Evolutionary conservation across 2,113 vertebrate genomes (phyloP).

Genomic region (Sylvilagus bachmani): DNA sequence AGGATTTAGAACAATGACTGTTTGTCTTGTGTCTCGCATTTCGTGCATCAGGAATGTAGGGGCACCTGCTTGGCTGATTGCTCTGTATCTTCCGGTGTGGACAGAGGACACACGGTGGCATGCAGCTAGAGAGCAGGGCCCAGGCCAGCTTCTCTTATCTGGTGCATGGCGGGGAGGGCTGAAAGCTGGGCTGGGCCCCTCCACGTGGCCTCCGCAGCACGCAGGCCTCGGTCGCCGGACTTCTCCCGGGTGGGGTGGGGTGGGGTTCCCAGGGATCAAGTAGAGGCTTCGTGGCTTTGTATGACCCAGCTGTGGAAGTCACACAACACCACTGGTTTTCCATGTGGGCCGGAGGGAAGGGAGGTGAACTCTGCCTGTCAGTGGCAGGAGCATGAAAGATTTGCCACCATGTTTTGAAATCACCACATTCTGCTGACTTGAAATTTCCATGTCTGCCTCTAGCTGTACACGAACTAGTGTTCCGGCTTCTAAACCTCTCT

Average conservation of each 20-base stretch:
- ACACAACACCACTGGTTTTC: background rate
- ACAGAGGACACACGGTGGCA: background rate
- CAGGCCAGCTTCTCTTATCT: background rate
- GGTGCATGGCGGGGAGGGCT: background rate
- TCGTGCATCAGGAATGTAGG: background rate
- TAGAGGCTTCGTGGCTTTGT: background rate
- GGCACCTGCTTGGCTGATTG: background rate
- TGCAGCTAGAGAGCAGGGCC: background rate
- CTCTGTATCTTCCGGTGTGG: background rate
- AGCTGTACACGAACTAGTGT: background rate
- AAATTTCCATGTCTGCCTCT: background rate
- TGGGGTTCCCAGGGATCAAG: background rate
- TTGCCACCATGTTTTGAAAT: background rate
- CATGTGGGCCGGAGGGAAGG: background rate
- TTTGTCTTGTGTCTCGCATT: background rate
- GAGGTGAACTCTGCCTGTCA: background rate
- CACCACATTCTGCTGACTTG: background rate
- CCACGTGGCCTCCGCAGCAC: fast-evolving
- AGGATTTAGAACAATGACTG: background rate
- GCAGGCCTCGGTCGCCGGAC: background rate
- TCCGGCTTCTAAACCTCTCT: background rate
- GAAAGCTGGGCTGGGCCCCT: background rate
- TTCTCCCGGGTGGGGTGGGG: background rate
- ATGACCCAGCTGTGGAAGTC: background rate
- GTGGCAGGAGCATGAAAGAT: background rate